phyloP scores from a whole-genome alignment of 2,113 vertebrate genomes.

The Odontesthes bonariensis region DNA sequence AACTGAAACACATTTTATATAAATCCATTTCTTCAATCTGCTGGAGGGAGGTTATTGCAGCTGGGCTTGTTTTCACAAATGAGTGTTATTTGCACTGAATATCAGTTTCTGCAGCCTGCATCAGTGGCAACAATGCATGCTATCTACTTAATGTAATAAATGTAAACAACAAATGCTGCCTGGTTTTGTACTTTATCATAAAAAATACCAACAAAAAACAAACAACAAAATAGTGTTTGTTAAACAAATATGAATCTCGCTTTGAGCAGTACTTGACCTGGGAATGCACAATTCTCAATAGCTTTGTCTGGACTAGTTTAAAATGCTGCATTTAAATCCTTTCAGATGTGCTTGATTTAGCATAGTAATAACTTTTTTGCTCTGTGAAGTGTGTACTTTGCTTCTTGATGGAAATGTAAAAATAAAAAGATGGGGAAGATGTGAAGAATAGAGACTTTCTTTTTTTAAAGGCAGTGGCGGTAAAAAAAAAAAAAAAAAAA shows the following conservation, averaged over 20 bases:
- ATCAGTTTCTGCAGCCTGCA: not conserved
- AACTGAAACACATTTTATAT: not conserved
- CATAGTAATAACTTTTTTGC: too few relatives aligned
- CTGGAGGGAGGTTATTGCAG: not conserved
- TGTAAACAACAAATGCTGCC: not conserved
- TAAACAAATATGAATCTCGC: too few relatives aligned
- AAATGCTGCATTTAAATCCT: too few relatives aligned
- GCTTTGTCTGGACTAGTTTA: not conserved
- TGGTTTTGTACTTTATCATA: not conserved
- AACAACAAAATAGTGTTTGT: not conserved
- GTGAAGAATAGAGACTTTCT: too few relatives aligned
- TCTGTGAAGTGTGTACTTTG: too few relatives aligned
- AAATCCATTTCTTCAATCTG: conserved; percentile 11
- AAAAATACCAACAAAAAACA: not conserved
- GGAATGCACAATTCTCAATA: too few relatives aligned
- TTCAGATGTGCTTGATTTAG: too few relatives aligned
- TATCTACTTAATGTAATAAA: not conserved
- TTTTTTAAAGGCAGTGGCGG: too few relatives aligned
- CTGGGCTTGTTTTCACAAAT: not conserved
- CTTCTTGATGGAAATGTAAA: too few relatives aligned
- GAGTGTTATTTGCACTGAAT: not conserved
- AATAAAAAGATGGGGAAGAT: too few relatives aligned
- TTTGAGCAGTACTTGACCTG: too few relatives aligned
- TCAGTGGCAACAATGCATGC: not conserved
- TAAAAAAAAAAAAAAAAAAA: too few relatives aligned